Percentiles rank a stretch among this genome's conserved stretches.
Evolutionary conservation across 2,888 invertebrate species (phyloP).

Genomic region (Diogma glabrata): DNA sequence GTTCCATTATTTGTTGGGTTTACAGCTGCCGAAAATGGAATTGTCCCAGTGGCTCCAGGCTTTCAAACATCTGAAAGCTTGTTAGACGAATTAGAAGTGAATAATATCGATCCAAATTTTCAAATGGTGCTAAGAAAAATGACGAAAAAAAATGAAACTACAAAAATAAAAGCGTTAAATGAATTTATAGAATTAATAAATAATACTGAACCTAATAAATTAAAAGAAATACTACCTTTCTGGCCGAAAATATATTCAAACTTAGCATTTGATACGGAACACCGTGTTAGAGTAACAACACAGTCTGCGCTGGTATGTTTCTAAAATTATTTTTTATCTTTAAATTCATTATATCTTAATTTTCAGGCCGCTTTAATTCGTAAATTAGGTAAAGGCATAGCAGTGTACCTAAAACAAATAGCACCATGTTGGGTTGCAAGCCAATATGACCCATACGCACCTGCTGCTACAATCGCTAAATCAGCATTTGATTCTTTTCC

Average conservation of each 20-base stretch:
- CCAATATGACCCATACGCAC: slow-evolving; percentile 75
- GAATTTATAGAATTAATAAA: slow-evolving; percentile 64
- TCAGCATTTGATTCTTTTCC: slow-evolving; percentile 43
- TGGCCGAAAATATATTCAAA: slow-evolving; percentile 75
- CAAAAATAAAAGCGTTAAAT: slow-evolving; percentile 76
- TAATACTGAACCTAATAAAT: slow-evolving; percentile 49
- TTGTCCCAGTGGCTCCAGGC: slow-evolving; percentile 44
- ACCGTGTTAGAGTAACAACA: slow-evolving; percentile 69
- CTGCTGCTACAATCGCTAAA: slow-evolving; percentile 62
- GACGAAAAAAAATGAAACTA: slow-evolving; percentile 79
- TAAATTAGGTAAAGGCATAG: slow-evolving; percentile 61
- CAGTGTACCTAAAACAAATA: slow-evolving; percentile 65
- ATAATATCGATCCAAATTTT: slow-evolving; percentile 56
- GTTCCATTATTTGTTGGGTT: slow-evolving; percentile 53
- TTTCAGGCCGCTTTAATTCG: slow-evolving; percentile 42
- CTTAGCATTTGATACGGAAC: slow-evolving; percentile 66
- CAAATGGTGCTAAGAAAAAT: slow-evolving; percentile 75
- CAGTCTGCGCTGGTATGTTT: slow-evolving; percentile 51
- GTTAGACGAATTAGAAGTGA: slow-evolving; percentile 49
- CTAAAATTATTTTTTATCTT: not conserved
- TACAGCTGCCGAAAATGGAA: slow-evolving; percentile 47
- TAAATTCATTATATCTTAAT: not conserved
- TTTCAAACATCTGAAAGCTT: slow-evolving; percentile 35
- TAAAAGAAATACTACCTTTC: slow-evolving; percentile 60
- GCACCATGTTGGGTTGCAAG: slow-evolving; percentile 78